Conservation (phyloP, 2,113 vertebrate genomes). For the Aspiorhynchus laticeps region DNA sequence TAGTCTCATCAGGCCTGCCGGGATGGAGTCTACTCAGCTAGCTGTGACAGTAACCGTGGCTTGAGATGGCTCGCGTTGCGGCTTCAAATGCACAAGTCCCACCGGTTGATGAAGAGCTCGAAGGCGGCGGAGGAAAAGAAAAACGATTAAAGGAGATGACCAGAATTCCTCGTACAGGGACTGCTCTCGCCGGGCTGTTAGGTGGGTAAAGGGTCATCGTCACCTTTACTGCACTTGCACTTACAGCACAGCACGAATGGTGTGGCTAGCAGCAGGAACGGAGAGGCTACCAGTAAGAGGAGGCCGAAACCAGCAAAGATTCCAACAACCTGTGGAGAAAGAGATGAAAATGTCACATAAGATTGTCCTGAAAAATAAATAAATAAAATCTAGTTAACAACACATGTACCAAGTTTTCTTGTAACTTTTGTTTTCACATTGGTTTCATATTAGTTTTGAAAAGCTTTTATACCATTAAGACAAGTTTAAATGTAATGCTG, state of each 20-base stretch:
- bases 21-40: slow-evolving; percentile 39
- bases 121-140: slow-evolving; percentile 67
- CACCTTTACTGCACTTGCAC: slow-evolving; percentile 97
- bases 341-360: background rate
- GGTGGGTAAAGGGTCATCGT: slow-evolving; percentile 94
- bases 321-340: slow-evolving; percentile 86
- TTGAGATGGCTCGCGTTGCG: slow-evolving; percentile 64
- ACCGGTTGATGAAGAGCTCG: slow-evolving; percentile 65
- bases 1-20: slow-evolving; percentile 35
- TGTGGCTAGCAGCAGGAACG: slow-evolving; percentile 94
- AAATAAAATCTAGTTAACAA: background rate
- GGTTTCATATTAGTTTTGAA: background rate
- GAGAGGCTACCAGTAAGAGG: slow-evolving; percentile 92
- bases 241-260: slow-evolving; percentile 98
- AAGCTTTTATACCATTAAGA: background rate
- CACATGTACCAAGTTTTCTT: background rate
- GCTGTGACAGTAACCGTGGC: slow-evolving; percentile 60
- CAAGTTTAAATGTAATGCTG: background rate
- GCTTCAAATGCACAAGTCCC: slow-evolving; percentile 57
- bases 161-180: slow-evolving; percentile 42
- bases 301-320: slow-evolving; percentile 98
- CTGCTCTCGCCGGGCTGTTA: slow-evolving; percentile 66
- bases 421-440: background rate
- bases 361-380: background rate
- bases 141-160: slow-evolving; percentile 55